Base-by-base conservation (phyloP, 2,113 vertebrate species). In the Pseudonaja textilis region DNA sequence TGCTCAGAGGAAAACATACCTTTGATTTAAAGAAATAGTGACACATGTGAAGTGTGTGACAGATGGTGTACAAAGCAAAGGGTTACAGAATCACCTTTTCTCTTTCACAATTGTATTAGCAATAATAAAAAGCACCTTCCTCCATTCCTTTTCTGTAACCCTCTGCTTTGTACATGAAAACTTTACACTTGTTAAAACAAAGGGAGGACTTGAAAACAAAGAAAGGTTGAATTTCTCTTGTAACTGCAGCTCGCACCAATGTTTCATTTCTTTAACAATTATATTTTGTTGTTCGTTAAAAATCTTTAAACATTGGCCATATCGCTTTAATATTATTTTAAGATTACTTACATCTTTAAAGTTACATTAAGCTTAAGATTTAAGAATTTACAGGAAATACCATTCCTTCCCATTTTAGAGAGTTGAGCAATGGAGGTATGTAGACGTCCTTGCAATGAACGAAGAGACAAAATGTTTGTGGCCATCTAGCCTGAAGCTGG, bases 401-500 rank as follows among this genome's bases (percentile, higher is more conserved):
- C 85, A 61, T 6, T 3, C 54, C 34, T 52, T 93, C 61, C 90
- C 85, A 87, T 90, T 87, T 93, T 93, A 94, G 94, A 34, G 6
- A 50, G 86, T 50, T 1, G 89, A 92, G 91, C 92, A 23, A 88
- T 1, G 47, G 87, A 91, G 91, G 91, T 29, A 85, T 93, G 52
- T 91, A 0, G 9, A 4, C 3, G 8, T 55, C 91, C 93, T 47
- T 29, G 6, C 57, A 92, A 93, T 93, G 91, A 90, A 94, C 22
- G 29, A 4, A 57, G n/a, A 89, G 90, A 34, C 55, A 45, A 69
- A 93, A 91, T 90, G n/a, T 91, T 95, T 4, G 93, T 52, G 89
- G 88, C 64, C 93, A 94, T 3, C 93, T 1, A 0, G 50, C 92
- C 52, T 61, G 94, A 95, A 94, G 54, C 47, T 91, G 47, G 3